These are phyloP conservation scores for Mobula birostris DNA, from an alignment of 2,113 vertebrate species.

Conservation along the genomic window DNA sequence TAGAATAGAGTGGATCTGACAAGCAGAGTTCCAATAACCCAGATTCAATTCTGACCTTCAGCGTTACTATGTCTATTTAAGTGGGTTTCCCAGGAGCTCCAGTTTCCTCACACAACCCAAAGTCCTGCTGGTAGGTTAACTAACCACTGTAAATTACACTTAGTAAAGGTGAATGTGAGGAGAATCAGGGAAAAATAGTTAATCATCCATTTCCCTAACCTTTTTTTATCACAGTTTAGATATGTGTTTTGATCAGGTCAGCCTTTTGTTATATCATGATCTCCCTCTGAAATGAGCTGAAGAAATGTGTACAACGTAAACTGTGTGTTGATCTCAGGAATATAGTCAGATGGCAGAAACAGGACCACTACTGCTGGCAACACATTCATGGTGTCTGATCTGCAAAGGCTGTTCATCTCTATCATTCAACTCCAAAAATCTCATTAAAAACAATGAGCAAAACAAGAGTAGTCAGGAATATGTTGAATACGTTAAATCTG, in stretches of 20 bases:
- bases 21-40: too few species aligned
- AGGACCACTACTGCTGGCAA: neutral
- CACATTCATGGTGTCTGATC: neutral
- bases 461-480: neutral
- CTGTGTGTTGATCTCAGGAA: neutral
- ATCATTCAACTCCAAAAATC: neutral
- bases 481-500: too few species aligned
- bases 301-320: neutral
- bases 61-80: too few species aligned
- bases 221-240: neutral
- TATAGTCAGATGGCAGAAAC: neutral
- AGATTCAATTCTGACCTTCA: too few species aligned
- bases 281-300: neutral
- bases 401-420: too few species aligned
- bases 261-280: neutral
- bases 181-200: too few species aligned
- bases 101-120: too few species aligned
- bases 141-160: too few species aligned
- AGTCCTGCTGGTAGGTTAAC: too few species aligned
- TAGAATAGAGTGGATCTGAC: too few species aligned
- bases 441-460: neutral
- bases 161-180: too few species aligned
- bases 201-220: neutral
- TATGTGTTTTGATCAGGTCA: neutral
- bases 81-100: too few species aligned